Evolutionary conservation across 1,140 invertebrate species (phyloP).

Genomic region (Zaprionus ghesquierei): DNA sequence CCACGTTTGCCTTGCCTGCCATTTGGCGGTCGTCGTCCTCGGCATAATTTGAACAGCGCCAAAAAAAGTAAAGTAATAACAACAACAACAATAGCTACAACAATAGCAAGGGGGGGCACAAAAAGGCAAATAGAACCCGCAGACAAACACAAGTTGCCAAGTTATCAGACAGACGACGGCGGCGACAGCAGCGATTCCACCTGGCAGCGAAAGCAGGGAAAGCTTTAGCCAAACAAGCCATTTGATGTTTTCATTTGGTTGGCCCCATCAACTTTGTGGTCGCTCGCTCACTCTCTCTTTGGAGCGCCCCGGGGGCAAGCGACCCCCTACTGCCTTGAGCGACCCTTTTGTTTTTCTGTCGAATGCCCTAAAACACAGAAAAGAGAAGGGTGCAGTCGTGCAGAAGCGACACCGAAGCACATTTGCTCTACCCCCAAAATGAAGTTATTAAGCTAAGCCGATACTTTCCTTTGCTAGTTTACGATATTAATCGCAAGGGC

Average conservation of each 20-base stretch:
- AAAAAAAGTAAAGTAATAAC: slow-evolving; percentile 17
- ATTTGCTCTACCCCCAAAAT: slow-evolving; percentile 16
- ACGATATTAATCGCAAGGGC: background rate
- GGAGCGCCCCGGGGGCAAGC: background rate
- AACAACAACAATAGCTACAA: slow-evolving; percentile 5
- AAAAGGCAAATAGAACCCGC: slow-evolving; percentile 29
- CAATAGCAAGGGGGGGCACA: background rate
- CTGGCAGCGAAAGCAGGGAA: slow-evolving; percentile 35
- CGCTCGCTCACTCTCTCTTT: slow-evolving; percentile 28
- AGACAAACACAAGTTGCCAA: slow-evolving; percentile 63
- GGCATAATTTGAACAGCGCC: slow-evolving; percentile 71
- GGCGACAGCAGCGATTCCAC: slow-evolving; percentile 47
- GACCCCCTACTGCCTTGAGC: slow-evolving; percentile 15
- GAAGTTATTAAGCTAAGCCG: background rate
- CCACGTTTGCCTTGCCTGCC: slow-evolving; percentile 59
- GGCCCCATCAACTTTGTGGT: slow-evolving; percentile 57
- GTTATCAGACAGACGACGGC: slow-evolving; percentile 67
- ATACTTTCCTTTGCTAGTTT: background rate
- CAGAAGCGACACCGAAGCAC: slow-evolving; percentile 5
- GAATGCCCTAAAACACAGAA: slow-evolving; percentile 24
- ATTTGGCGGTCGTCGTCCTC: slow-evolving; percentile 78
- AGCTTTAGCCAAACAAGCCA: slow-evolving; percentile 67
- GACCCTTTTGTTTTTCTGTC: slow-evolving; percentile 34
- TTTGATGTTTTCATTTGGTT: slow-evolving; percentile 79
- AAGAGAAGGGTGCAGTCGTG: slow-evolving; percentile 23